A percentile compares a stretch with the other conserved stretches of the same genome.
Evolutionary conservation across 2,888 invertebrate genomes (phyloP).

Genomic region (Azorinus chamasolen): DNA sequence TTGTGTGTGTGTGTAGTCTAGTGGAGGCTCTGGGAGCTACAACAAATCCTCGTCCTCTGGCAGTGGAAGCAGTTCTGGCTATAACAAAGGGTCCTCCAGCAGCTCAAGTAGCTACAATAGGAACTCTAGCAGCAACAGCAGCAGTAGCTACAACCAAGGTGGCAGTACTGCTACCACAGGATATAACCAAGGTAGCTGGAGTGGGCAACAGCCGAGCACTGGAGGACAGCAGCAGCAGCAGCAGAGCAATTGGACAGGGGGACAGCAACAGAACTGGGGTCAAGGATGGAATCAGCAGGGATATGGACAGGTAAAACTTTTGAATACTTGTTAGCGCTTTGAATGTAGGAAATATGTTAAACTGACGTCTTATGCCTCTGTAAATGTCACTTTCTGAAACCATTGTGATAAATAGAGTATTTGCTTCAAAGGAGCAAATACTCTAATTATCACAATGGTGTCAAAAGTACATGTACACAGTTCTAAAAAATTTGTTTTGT

Average conservation of each 20-base stretch:
- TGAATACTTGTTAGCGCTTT: neutral
- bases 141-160: slow-evolving; percentile 52
- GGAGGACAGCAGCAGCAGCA: slow-evolving; percentile 32
- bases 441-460: no score
- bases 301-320: slow-evolving; percentile 53
- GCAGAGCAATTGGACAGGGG: slow-evolving; percentile 61
- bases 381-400: no score
- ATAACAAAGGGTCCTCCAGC: no score
- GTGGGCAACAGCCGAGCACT: slow-evolving; percentile 20
- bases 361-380: no score
- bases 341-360: no score
- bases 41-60: slow-evolving; percentile 3
- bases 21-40: slow-evolving; percentile 6
- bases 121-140: slow-evolving; percentile 33
- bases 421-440: no score
- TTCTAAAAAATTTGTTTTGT: no score
- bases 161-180: slow-evolving; percentile 42
- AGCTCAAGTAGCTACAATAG: slow-evolving; percentile 21
- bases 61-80: slow-evolving; percentile 23
- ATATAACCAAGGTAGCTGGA: slow-evolving; percentile 30
- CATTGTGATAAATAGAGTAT: no score
- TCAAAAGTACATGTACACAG: no score
- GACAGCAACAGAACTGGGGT: slow-evolving; percentile 68
- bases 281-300: slow-evolving; percentile 43
- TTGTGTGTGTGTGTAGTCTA: no score